Evolutionary conservation across 2,113 vertebrate genomes (phyloP), one percentile per base, ranked within the genome.

Genomic region (Scartelaos histophorus): DNA sequence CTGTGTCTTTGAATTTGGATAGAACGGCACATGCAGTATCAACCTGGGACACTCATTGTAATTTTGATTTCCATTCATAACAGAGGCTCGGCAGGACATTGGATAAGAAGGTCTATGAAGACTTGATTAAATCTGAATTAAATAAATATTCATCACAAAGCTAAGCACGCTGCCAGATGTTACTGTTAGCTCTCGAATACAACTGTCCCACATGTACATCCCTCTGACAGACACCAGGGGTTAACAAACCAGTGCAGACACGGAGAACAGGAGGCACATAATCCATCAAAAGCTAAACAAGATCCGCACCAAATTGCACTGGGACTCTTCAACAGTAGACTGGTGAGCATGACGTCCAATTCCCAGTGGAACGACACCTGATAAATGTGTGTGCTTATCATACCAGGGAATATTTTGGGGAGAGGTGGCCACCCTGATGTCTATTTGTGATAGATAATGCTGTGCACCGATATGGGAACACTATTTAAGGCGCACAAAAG

Each of bases 1-100:
- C 80, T 51, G 72, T 73, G 84, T 74, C 78, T 90, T 91, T 89
- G 86, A n/a, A 38, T 64, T 91, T 85, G 79, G 78, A 87, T 89
- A 89, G 84, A 91, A 86, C 81, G 82, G 69, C 80, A 82, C 86
- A 88, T 79, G 86, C 85, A 81, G 81, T 82, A 79, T 66, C 71
- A 83, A 90, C 82, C 80, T 89, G 88, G 83, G 80, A 87, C 69
- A 76, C 77, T 82, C 47, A 67, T 82, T 85, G 85, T 82, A 82
- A 74, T 85, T 61, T 76, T 73, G 82, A 89, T 82, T 74, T 69
- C 75, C 51, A 73, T 86, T 87, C 80, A 76, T 78, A 74, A 58
- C 46, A 69, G 73, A 81, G 83, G 70, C 76, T 58, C 72, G 25
- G 64, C 74, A 76, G 73, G 84, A 72, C 74, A 68, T 73, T 79